Base-by-base conservation (phyloP, 1,140 invertebrate genomes). In the Chlorops oryzae region DNA sequence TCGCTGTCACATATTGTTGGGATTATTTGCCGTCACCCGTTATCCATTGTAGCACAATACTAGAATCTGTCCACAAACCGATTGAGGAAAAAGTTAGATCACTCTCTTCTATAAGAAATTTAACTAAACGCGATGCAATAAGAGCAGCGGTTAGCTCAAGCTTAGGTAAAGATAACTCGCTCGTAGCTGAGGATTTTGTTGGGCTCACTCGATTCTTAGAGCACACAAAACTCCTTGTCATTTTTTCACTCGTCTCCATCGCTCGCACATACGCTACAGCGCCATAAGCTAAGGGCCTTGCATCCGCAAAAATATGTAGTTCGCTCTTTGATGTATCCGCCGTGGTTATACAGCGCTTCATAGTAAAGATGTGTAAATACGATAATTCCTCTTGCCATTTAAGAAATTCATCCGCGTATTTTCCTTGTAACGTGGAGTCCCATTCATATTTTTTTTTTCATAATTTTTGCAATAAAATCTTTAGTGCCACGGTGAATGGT, bases 131-230 rank as follows among this genome's bases (percentile, higher is more conserved):
- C 6, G 52, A 54, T 18, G 55, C 59, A 10, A 66, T 47, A 3
- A 63, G 32, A 6, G 67, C 65, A 2, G 58, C 69, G 18, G 62
- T 50, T 2, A 73, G 44, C 47, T 74, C 69, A 9, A 73, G 38
- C 13, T 62, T 37, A 0, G 69, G 67, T 37, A 69, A 63, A 9
- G 62, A 61, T 2, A 62, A 13, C 13, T 40, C 20, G 24, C 61
- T 58, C n/a, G 63, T 12, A n/a, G 13, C 21, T 3, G 63, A 59
- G 0, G 37, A 58, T 38, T 47, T 47, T 12, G 74, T 27, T n/a
- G 73, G 72, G 15, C 72, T 64, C 6, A 75, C 66, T 39, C 54
- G 58, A 3, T 59, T 57, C 57, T 74, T 75, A 2, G 68, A 59
- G 43, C 58, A 59, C 32, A 75, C 34, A 6, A 73, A 47, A 12